phyloP scores from a whole-genome alignment of 2,113 vertebrate genomes.

The Protobothrops flavoviridis region DNA sequence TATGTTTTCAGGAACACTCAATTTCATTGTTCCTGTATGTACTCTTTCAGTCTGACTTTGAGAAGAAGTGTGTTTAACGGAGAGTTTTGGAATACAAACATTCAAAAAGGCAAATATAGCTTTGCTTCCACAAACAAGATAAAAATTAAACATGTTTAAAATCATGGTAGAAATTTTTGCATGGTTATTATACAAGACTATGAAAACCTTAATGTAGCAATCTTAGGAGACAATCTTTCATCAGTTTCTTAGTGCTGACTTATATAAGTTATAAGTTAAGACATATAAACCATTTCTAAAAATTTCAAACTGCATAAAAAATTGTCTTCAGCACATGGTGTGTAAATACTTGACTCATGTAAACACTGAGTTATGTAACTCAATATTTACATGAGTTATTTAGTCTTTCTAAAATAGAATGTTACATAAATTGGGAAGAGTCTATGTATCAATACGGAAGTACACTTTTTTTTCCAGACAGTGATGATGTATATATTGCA shows the following conservation, averaged over 20 bases:
- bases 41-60: not conserved
- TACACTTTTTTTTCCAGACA: too few species aligned
- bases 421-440: not conserved
- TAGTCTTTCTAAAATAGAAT: not conserved
- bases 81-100: not conserved
- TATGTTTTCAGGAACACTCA: not conserved
- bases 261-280: not conserved
- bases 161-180: not conserved
- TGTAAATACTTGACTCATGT: not conserved
- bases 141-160: not conserved
- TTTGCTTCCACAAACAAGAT: not conserved
- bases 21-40: not conserved
- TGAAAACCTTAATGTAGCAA: not conserved
- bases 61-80: not conserved
- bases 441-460: not conserved
- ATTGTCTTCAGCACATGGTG: not conserved
- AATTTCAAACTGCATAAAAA: not conserved
- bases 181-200: not conserved
- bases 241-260: not conserved
- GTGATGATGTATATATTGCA: not conserved
- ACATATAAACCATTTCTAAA: not conserved
- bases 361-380: not conserved
- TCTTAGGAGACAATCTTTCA: not conserved
- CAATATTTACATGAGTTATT: too few species aligned
- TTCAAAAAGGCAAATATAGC: not conserved